Conservation (phyloP, 2,113 vertebrate species). For the Amphiprion ocellaris region DNA sequence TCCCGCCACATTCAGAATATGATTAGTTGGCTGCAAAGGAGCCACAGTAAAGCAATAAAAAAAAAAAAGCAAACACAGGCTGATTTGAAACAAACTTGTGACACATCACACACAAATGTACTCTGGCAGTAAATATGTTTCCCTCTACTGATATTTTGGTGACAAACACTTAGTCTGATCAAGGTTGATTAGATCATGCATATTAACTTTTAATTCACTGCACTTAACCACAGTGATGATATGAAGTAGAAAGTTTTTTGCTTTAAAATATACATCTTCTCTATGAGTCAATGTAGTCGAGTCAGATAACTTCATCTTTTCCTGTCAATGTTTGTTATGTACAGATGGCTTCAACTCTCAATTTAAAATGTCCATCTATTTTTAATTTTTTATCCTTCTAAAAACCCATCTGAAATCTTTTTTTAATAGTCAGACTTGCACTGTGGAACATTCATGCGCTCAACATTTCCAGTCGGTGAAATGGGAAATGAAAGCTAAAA, state of each 20-base stretch:
- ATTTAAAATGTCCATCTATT: slow-evolving; percentile 17
- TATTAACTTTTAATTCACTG: not conserved
- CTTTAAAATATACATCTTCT: too few relatives aligned
- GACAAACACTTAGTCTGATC: too few relatives aligned
- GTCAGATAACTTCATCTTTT: not conserved
- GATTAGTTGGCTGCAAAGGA: too few relatives aligned
- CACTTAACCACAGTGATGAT: not conserved
- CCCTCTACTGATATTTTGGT: too few relatives aligned
- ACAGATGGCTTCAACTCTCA: slow-evolving; percentile 2
- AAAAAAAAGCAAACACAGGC: too few relatives aligned
- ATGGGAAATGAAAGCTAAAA: slow-evolving; percentile 47
- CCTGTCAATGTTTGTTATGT: not conserved
- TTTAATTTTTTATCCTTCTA: slow-evolving; percentile 28
- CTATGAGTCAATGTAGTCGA: not conserved
- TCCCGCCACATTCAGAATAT: too few relatives aligned
- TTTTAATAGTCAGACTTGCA: slow-evolving; percentile 13
- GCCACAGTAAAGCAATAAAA: too few relatives aligned
- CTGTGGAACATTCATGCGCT: not conserved
- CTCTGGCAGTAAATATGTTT: too few relatives aligned
- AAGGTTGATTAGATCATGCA: too few relatives aligned
- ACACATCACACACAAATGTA: too few relatives aligned
- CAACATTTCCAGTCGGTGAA: slow-evolving; percentile 4
- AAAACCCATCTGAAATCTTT: slow-evolving; percentile 27
- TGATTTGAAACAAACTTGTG: too few relatives aligned
- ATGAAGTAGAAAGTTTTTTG: too few relatives aligned